Evolutionary conservation across 1,140 invertebrate species (phyloP), one percentile per base, ranked within the genome.

Genomic region (Chironomus tepperi): DNA sequence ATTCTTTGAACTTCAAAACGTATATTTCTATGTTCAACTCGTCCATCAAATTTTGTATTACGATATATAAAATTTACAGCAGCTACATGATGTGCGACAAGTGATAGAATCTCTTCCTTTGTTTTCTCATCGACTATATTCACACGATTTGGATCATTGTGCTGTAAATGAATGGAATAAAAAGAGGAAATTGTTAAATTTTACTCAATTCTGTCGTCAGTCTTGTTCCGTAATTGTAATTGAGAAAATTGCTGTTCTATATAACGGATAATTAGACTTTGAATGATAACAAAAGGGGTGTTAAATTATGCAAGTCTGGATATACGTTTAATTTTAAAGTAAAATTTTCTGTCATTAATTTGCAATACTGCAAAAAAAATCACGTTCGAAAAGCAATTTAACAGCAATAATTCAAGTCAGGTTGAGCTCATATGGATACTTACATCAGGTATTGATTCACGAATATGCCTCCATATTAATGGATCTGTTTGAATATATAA

Each of bases 61-160:
- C 93, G 88, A 84, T 99, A 99, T 81, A 99, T 99, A 81, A 94
- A 94, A 86, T 98, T 99, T 77, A 99, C 95, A 74, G 97, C 97
- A 79, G 96, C 97, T 72, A 99, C 96, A 83, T 99, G 98, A 83
- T 97, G 96, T 57, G 96, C 95, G 83, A 99, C 98, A 75, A 99
- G 85, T 0, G 96, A 96, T 74, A 97, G 87, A 80, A 99, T 99
- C 86, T 99, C 97, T 84, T 99, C 97, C 73, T 93, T 86, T 7
- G 95, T 97, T 84, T 96, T 96, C 80, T 91, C 91, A 78, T 89
- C 88, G 24, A 70, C 65, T 10, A 70, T 70, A 18, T 15, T 16
- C n/a, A 16, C 65, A 18, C 65, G 16, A 70, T 70, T 83, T 8
- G 84, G 84, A 80, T 92, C 89, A 34, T 84, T 83, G 78, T 91